Percentiles rank a stretch among this genome's conserved stretches.
These are phyloP conservation scores for Graptemys geographica DNA, from an alignment of 2,797 vertebrate species.

Conservation along the genomic window DNA sequence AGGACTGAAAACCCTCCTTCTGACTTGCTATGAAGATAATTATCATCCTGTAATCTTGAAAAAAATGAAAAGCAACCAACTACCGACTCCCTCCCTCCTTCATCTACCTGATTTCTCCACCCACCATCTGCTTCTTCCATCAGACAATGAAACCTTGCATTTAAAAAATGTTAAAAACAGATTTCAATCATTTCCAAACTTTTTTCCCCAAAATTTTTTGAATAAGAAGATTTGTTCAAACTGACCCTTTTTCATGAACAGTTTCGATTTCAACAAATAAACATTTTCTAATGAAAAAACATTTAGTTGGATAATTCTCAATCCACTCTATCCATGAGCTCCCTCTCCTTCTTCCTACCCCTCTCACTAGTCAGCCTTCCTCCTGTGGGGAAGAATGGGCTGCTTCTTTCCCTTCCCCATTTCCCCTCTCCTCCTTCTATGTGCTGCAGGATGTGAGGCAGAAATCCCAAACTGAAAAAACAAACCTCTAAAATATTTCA, in stretches of 20 bases:
- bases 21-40: background rate
- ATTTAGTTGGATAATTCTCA: background rate
- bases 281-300: background rate
- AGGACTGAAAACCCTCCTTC: background rate
- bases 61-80: background rate
- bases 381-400: background rate
- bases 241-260: background rate
- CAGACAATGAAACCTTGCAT: background rate
- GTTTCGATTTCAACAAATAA: background rate
- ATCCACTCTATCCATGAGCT: background rate
- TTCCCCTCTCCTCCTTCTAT: background rate
- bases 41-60: background rate
- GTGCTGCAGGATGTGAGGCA: background rate
- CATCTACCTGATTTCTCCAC: background rate
- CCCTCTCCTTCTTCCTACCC: background rate
- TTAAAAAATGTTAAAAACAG: background rate
- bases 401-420: background rate
- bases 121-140: background rate
- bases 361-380: background rate
- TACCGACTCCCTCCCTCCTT: background rate
- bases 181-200: background rate
- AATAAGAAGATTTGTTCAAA: background rate
- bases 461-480: too few species aligned
- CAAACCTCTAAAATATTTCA: too few species aligned
- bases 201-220: background rate